Evolutionary conservation across 92 coral and sea anemone genomes (phyloP), one percentile per base, ranked within the genome.

Genomic region (Muricea muricata): DNA sequence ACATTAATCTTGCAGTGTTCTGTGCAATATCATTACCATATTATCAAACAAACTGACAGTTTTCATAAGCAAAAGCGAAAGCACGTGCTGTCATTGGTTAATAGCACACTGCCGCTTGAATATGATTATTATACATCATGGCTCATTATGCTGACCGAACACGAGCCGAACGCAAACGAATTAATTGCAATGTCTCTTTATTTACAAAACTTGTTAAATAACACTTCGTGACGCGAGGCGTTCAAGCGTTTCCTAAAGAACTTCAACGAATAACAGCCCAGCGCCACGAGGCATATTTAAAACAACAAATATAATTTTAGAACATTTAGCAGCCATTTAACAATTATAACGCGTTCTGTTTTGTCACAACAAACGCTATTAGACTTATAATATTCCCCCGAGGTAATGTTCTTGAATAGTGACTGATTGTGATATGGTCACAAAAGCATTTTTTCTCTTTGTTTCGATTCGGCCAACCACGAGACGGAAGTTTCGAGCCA

Each of bases 241-340:
- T n/a, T n/a, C n/a, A n/a, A n/a, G n/a, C n/a, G n/a, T n/a, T n/a
- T n/a, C n/a, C n/a, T n/a, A n/a, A n/a, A n/a, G n/a, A n/a, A n/a
- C n/a, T n/a, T n/a, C n/a, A n/a, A n/a, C n/a, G n/a, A n/a, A n/a
- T n/a, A n/a, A n/a, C n/a, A 58, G 18, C 11, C 67, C 10, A 58
- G 7, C 35, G 15, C 28, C 70, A 63, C 65, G 18, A 63, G 30
- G 23, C 70, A 15, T 63, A 4, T 10, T n/a, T 20, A 32, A 32
- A 63, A 30, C 33, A 63, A 30, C 35, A 26, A 23, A 10, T 9
- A 30, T 63, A 63, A 63, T 63, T 63, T 63, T 32, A 17, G 30
- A 63, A 63, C 35, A 63, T 63, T 63, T 63, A 63, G 30, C 70
- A 63, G 34, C 68, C 70, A 63, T 63, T 63, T 32, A 63, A 28